Percentiles rank a stretch among this genome's conserved stretches.
Conservation (phyloP, 1,140 invertebrate genomes). For the Aphaenogaster ashmeadi region DNA sequence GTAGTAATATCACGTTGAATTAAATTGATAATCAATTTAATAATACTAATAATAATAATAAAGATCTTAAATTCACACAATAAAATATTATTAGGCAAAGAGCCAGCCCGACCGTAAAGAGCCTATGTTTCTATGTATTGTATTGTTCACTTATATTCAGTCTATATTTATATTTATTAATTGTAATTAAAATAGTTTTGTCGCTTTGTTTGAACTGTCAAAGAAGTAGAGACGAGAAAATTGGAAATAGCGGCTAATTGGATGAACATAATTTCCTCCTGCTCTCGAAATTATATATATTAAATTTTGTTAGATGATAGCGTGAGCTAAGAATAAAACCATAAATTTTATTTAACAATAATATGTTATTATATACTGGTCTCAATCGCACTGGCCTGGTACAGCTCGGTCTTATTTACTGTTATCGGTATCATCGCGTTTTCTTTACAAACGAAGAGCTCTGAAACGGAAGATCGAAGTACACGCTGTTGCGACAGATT, state of each 20-base stretch:
- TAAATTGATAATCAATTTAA: too few relatives aligned
- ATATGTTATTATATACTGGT: background rate
- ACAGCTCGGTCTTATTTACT: background rate
- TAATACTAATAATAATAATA: too few relatives aligned
- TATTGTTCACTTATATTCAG: too few relatives aligned
- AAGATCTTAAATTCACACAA: too few relatives aligned
- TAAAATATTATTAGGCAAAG: too few relatives aligned
- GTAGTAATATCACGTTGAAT: too few relatives aligned
- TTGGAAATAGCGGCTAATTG: background rate
- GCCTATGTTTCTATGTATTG: too few relatives aligned
- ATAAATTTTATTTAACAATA: background rate
- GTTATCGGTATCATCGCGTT: background rate
- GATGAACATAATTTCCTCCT: background rate
- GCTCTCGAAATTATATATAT: background rate
- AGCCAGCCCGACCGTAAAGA: too few relatives aligned
- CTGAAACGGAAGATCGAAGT: conserved; percentile 49
- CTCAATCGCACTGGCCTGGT: background rate
- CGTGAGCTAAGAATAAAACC: background rate
- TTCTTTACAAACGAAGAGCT: background rate
- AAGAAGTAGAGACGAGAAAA: background rate
- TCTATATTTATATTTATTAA: too few relatives aligned
- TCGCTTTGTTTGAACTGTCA: background rate
- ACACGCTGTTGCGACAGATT: conserved; percentile 41
- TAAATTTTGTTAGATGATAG: background rate
- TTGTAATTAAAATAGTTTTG: background rate